Percentiles rank a stretch among this genome's conserved stretches.
These are phyloP conservation scores for Trichonephila clavata DNA, from an alignment of 1,140 invertebrate species.

Conservation along the genomic window DNA sequence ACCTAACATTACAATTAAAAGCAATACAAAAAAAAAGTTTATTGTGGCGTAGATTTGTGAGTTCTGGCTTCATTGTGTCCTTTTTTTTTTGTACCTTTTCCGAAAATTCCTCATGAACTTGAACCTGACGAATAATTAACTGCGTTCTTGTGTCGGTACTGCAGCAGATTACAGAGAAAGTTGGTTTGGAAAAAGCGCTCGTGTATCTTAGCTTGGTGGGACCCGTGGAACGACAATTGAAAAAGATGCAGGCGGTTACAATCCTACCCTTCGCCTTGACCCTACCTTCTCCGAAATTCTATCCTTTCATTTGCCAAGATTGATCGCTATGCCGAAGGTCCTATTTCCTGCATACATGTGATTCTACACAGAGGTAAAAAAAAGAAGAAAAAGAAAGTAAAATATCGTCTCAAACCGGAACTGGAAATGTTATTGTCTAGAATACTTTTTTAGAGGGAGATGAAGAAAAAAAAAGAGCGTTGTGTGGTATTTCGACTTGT, in stretches of 20 bases:
- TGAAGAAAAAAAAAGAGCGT: neutral
- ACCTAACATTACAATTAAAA: too few relatives aligned
- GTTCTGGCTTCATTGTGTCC: too few relatives aligned
- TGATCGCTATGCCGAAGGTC: conserved; percentile 10
- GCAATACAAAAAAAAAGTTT: too few relatives aligned
- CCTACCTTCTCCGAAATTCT: conserved; percentile 8
- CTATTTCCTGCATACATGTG: neutral
- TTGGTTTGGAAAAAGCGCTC: neutral
- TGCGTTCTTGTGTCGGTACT: neutral
- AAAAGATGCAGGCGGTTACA: conserved; percentile 6
- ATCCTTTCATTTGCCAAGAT: conserved; percentile 27
- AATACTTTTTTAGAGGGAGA: neutral
- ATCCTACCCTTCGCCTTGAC: neutral
- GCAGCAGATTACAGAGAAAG: neutral
- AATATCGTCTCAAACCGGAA: conserved; percentile 7
- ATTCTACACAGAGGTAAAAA: neutral
- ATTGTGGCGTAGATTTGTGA: too few relatives aligned
- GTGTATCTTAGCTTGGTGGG: neutral
- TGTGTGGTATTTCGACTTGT: conserved; percentile 2
- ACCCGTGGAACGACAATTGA: neutral
- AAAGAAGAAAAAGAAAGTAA: neutral
- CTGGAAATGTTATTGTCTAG: neutral
- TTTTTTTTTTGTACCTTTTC: neutral
- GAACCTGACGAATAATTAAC: neutral
- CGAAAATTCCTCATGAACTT: neutral